phyloP scores from a whole-genome alignment of 2,113 vertebrate genomes.

The Ginglymostoma cirratum region DNA sequence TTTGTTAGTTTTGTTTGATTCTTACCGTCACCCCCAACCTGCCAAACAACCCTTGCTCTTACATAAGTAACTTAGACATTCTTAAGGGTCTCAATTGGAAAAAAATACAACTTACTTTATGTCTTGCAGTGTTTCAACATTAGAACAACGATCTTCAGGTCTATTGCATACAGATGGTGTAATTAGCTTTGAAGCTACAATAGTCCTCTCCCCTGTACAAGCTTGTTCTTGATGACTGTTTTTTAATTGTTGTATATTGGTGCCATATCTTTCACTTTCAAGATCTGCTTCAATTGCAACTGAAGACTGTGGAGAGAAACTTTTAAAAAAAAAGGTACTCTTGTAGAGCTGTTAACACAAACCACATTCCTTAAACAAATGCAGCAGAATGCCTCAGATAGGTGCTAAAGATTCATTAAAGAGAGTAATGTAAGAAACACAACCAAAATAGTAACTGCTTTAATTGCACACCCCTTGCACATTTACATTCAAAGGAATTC shows the following conservation, averaged over 20 bases:
- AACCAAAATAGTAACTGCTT: background rate
- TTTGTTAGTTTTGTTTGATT: background rate
- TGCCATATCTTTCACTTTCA: background rate
- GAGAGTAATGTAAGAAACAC: background rate
- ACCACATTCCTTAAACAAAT: background rate
- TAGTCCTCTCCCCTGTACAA: background rate
- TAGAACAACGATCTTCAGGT: background rate
- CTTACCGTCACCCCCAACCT: too few species aligned
- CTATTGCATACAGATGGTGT: background rate
- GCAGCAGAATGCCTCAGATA: background rate
- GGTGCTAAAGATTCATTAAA: background rate
- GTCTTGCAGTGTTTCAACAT: background rate
- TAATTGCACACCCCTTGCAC: background rate
- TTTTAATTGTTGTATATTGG: background rate
- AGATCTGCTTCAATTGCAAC: background rate
- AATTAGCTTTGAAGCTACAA: background rate
- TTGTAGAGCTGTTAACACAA: background rate
- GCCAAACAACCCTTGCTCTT: background rate
- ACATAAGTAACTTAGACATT: background rate
- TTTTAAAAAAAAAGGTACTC: background rate
- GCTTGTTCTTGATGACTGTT: background rate
- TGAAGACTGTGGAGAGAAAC: conserved; percentile 7
- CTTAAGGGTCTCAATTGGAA: background rate
- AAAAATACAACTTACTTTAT: background rate
- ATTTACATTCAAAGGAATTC: background rate